Conservation (phyloP, 1,140 invertebrate genomes). For the Bombyx mandarina region DNA sequence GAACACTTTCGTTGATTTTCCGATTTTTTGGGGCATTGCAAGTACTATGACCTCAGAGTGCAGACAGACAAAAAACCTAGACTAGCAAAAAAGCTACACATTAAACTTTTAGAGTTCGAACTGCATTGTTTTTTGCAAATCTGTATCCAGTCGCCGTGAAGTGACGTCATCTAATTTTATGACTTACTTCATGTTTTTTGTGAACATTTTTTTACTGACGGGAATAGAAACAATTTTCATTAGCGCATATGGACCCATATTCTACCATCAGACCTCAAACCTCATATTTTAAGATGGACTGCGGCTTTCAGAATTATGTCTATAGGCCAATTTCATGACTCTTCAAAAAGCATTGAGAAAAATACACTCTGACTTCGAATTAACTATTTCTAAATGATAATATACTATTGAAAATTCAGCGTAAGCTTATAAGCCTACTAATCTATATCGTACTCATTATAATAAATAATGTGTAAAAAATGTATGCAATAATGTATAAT, state of each 20-base stretch:
- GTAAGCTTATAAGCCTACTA: too few species aligned
- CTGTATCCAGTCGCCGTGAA: constrained; percentile 8
- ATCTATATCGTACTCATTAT: too few species aligned
- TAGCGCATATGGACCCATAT: not conserved
- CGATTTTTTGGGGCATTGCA: not conserved
- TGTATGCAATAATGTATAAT: too few species aligned
- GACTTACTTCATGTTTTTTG: not conserved
- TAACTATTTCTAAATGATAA: too few species aligned
- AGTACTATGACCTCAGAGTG: constrained; percentile 8
- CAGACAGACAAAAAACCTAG: constrained; percentile 15
- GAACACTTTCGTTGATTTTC: too few species aligned
- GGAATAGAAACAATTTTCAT: not conserved
- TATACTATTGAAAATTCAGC: too few species aligned
- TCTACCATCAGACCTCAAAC: not conserved
- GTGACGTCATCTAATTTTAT: not conserved
- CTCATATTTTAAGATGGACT: not conserved
- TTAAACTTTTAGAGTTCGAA: constrained; percentile 3
- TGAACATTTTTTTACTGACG: not conserved
- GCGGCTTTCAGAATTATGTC: not conserved
- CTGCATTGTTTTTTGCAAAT: constrained; percentile 6
- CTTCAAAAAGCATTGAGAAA: too few species aligned
- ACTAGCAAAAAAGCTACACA: constrained; percentile 11
- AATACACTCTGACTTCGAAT: too few species aligned
- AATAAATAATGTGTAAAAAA: too few species aligned
- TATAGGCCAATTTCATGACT: not conserved